Conservation (phyloP, 2,888 invertebrate species). For the Sminthurides aquaticus region DNA sequence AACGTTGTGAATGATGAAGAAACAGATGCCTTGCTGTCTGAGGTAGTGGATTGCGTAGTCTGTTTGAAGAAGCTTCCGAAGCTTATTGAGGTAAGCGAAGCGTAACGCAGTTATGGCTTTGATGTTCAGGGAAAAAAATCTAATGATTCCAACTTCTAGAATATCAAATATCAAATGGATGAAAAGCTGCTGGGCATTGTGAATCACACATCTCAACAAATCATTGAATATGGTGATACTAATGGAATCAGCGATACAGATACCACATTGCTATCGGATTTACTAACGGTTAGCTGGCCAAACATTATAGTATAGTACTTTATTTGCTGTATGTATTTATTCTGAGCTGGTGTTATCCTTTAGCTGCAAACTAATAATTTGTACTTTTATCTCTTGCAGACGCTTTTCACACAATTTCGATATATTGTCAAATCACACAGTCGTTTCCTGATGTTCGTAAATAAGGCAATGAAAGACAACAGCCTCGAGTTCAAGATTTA, state of each 20-base stretch:
- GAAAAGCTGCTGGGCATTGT: constrained; percentile 72
- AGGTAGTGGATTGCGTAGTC: constrained; percentile 74
- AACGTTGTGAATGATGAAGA: constrained; percentile 47
- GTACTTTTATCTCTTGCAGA: constrained; percentile 53
- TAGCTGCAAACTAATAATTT: no score
- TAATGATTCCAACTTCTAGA: no score
- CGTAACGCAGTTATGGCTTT: neutral
- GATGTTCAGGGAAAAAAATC: neutral
- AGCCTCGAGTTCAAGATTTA: constrained; percentile 53
- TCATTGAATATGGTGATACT: constrained; percentile 55
- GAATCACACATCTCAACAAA: constrained; percentile 68
- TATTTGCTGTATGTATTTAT: no score
- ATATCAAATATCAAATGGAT: constrained; percentile 74
- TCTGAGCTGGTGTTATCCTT: no score
- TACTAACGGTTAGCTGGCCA: constrained; percentile 24
- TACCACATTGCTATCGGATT: constrained; percentile 29
- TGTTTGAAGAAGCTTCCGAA: constrained; percentile 75
- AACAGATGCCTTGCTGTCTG: constrained; percentile 63
- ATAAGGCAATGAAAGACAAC: constrained; percentile 57
- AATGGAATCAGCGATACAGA: constrained; percentile 37
- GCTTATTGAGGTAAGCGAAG: constrained; percentile 64
- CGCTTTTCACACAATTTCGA: constrained; percentile 74
- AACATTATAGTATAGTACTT: no score
- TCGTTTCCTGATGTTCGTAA: constrained; percentile 58
- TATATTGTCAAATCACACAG: constrained; percentile 70